Base-by-base conservation (phyloP, 2,113 vertebrate genomes). In the Conger conger region DNA sequence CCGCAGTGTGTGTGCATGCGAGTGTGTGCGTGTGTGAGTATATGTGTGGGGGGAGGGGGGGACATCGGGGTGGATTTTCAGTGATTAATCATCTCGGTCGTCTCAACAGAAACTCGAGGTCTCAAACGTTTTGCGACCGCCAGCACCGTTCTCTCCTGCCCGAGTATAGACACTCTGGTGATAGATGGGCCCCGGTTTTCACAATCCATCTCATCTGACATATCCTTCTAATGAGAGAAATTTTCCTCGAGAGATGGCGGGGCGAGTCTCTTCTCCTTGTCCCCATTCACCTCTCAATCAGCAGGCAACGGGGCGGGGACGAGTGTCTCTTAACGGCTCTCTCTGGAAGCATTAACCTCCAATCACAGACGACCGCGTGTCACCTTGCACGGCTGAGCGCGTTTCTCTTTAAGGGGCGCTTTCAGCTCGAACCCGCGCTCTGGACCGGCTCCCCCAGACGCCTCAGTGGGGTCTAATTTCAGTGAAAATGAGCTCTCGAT, bases 41-140 rank as follows among this genome's bases (percentile, higher is more conserved):
- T 45, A 13, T 33, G 40, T 53, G 7, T 53, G 23, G 57, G 35
- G 57, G 8, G 11, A 37, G 38, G 18, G 15, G 50, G 8, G 50
- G 50, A 9, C 16, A 16, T 53, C 8, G 7, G 37, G 36, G 17
- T 18, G 18, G 36, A 53, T 1, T n/a, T 23, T 11, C 60, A 11
- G 60, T 42, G 27, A 76, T 83, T 42, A 83, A 76, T 83, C 82
- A 20, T 1, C 16, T 42, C 33, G 63, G 17, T 35, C 76, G 45
- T 83, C 82, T 63, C 82, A 20, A 76, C 50, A 73, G 63, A 76
- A 76, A 76, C 30, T n/a, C 33, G 17, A 0, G n/a, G 82, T 68
- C 40, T 11, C 23, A 17, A 27, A 77, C 30, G 38, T 40, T 76
- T 15, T 42, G 8, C 3, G n/a, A n/a, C 17, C 82, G 11, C 42